A percentile compares a stretch with the other conserved stretches of the same genome.
phyloP scores from a whole-genome alignment of 2,797 vertebrate genomes.

The Dendrocincla tyrannina region DNA sequence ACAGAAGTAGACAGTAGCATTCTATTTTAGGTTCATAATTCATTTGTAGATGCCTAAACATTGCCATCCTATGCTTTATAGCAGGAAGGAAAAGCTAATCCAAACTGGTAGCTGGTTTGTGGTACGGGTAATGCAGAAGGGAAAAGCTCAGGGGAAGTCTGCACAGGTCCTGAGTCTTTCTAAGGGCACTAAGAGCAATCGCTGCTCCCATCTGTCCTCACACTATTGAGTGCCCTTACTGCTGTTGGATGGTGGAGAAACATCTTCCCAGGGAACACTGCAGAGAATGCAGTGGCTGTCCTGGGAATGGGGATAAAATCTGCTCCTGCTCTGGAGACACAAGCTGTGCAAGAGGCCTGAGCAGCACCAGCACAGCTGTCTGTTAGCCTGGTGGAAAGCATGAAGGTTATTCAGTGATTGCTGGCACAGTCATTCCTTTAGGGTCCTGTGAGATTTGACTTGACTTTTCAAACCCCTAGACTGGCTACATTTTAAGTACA shows the following conservation, averaged over 20 bases:
- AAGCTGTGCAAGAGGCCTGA: background rate
- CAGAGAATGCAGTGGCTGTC: background rate
- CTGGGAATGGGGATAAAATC: background rate
- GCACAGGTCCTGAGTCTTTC: background rate
- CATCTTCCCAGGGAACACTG: accelerated
- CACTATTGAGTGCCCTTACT: background rate
- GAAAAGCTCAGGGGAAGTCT: background rate
- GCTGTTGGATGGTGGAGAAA: background rate
- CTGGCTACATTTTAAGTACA: slow-evolving; percentile 10
- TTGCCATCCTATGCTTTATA: background rate
- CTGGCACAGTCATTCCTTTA: background rate
- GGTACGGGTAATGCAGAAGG: background rate
- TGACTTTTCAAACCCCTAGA: background rate
- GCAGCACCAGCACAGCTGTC: background rate
- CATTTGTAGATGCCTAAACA: background rate
- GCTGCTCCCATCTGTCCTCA: background rate
- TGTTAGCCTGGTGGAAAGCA: background rate
- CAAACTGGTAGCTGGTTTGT: background rate
- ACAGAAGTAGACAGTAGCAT: background rate
- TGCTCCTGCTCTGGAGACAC: background rate
- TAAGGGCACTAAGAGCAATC: background rate
- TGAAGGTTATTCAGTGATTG: background rate
- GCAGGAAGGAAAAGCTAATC: background rate
- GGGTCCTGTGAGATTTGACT: background rate
- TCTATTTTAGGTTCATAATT: background rate